Base-by-base conservation (phyloP, 2,113 vertebrate genomes). In the Aspidoscelis tigris region DNA sequence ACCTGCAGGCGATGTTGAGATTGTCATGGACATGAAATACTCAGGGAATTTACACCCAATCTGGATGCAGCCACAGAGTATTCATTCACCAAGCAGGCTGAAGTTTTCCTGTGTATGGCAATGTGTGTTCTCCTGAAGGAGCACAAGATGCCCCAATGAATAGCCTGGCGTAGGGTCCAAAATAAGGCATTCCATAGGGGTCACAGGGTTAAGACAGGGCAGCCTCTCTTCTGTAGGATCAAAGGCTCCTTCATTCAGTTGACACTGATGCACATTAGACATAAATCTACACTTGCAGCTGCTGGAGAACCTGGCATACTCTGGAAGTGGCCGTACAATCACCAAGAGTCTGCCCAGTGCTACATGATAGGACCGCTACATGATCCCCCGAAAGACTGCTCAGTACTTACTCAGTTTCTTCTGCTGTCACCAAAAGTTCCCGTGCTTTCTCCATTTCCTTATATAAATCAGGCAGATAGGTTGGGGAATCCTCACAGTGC, bases 351-450 rank as follows among this genome's bases (percentile, higher is more conserved):
- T 39, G 58, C 69, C 5, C 5, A 10, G 33, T 6, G 39, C 69
- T 16, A 14, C n/a, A 33, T 39, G 69, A 7, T 39, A 39, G 69
- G 11, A 33, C 33, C 33, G 22, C 33, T 70, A 39, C 24, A 70
- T 33, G 33, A 33, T 33, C 14, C 12, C 5, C 1, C n/a, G 18
- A 16, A 84, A 65, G 84, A 76, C 61, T 72, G 58, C 58, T 61
- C 58, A 16, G 22, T 72, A 92, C 96, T 95, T 88, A 98, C 97
- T 94, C 65, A 0, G 95, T 90, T 65, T 90, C 88, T 87, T 87
- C 70, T 68, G 97, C 96, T 81, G 92, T 83, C 83, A 90, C 21
- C 82, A 95, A 90, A 85, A 98, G 93, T 0, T 85, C 90, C n/a
- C n/a, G 82, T 20, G 89, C 91, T 8, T 81, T 88, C 43, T 91